Conservation (phyloP, 2,888 invertebrate species). For the Xestoiulus laeticollis region DNA sequence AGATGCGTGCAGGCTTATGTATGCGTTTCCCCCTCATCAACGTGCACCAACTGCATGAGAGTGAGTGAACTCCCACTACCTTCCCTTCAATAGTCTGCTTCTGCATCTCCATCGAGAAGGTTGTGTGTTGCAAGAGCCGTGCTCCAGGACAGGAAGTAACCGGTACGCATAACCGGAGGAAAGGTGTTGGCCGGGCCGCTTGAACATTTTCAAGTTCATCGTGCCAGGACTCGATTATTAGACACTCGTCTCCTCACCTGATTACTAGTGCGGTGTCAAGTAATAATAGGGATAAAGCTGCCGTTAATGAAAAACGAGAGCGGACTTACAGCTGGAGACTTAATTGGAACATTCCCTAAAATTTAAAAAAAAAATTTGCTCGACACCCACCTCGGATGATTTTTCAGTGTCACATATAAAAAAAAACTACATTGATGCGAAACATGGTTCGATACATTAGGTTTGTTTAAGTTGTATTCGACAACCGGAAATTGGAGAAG, state of each 20-base stretch:
- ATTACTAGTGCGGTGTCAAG: conserved; percentile 23
- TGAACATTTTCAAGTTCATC: neutral
- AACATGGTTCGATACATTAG: neutral
- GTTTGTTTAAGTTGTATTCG: neutral
- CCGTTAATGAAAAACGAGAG: conserved; percentile 19
- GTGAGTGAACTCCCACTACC: conserved; percentile 30
- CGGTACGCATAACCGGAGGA: neutral
- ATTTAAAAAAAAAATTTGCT: neutral
- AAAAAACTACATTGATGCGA: neutral
- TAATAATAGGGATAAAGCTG: conserved; percentile 25
- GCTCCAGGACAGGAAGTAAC: neutral
- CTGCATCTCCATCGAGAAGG: conserved; percentile 22
- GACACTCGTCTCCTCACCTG: neutral
- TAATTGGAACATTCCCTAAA: neutral
- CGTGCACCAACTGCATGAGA: neutral
- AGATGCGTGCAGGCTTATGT: neutral
- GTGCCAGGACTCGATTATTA: neutral
- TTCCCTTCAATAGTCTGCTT: neutral
- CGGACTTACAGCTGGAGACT: neutral
- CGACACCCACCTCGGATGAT: neutral
- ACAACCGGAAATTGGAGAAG: neutral
- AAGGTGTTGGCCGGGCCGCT: neutral
- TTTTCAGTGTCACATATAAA: neutral
- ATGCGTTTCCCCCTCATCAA: neutral
- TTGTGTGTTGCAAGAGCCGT: neutral